A percentile compares a stretch with the other conserved stretches of the same genome.
Evolutionary conservation across 1,140 invertebrate genomes (phyloP).

Genomic region (Paracyclopina nana): DNA sequence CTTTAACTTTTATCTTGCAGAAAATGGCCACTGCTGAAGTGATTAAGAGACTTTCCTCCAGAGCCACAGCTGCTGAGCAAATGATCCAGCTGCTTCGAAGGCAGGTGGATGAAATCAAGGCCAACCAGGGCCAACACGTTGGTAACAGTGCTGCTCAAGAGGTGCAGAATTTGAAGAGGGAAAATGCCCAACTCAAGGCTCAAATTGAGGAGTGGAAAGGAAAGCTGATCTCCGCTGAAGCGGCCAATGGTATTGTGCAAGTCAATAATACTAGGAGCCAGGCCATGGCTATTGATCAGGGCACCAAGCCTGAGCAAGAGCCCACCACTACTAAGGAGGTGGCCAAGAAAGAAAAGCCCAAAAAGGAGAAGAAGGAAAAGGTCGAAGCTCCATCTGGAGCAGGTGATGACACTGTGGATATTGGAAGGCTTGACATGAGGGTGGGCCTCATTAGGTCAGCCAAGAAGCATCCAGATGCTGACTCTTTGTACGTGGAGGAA

Average conservation of each 20-base stretch:
- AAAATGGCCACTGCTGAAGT: conserved; percentile 19
- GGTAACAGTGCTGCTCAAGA: neutral
- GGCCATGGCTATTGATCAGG: too few species aligned
- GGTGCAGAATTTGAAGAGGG: conserved; percentile 21
- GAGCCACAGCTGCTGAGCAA: conserved; percentile 19
- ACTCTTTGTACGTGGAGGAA: conserved; percentile 78
- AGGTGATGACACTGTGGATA: conserved; percentile 20
- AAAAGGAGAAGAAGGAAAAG: conserved; percentile 19
- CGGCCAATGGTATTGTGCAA: conserved; percentile 44
- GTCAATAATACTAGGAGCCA: neutral
- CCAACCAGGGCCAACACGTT: too few species aligned
- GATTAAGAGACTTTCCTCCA: conserved; percentile 18
- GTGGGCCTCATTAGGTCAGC: conserved; percentile 80
- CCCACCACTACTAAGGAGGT: neutral
- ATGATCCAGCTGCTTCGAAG: conserved; percentile 19
- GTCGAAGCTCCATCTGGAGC: neutral
- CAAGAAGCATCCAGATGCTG: conserved; percentile 83
- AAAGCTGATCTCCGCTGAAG: conserved; percentile 32
- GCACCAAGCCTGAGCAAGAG: neutral
- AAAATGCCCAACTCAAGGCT: conserved; percentile 27
- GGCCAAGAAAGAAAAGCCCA: conserved; percentile 17
- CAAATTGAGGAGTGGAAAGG: conserved; percentile 29
- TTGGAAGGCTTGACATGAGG: conserved; percentile 54
- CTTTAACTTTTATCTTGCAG: too few species aligned
- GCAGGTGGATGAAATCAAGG: conserved; percentile 15